Conservation (phyloP, 1,140 invertebrate species). For the Acromyrmex echinatior region DNA sequence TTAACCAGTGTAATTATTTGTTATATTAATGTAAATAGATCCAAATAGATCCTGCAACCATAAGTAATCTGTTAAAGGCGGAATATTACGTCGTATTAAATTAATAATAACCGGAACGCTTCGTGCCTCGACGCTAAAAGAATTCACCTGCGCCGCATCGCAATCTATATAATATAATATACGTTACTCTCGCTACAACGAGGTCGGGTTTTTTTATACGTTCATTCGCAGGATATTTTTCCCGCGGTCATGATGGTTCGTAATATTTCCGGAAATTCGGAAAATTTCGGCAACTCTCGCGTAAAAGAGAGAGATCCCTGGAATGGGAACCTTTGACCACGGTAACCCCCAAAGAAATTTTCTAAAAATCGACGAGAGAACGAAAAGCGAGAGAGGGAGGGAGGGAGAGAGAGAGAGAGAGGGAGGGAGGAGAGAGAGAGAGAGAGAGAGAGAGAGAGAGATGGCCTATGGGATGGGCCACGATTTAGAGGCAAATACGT, state of each 20-base stretch:
- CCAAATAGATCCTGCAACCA: conserved; percentile 55
- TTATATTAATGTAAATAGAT: conserved; percentile 30
- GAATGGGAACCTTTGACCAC: conserved; percentile 26
- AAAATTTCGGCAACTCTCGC: conserved; percentile 17
- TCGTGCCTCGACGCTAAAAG: background rate
- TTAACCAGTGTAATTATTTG: conserved; percentile 61
- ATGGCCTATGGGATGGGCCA: background rate
- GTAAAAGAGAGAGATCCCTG: background rate
- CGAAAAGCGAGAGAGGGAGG: background rate
- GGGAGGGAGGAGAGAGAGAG: background rate
- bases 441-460: background rate
- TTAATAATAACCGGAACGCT: conserved; percentile 19
- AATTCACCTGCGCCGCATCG: conserved; percentile 27
- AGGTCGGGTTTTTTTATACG: background rate
- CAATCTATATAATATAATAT: background rate
- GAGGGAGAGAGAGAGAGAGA: background rate
- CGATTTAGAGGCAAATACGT: conserved; percentile 64
- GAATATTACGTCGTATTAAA: conserved; percentile 33
- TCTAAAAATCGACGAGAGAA: conserved; percentile 41
- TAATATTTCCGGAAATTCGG: conserved; percentile 14
- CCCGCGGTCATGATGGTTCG: background rate
- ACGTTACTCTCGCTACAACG: conserved; percentile 25
- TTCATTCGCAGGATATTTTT: conserved; percentile 30
- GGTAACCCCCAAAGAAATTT: conserved; percentile 13
- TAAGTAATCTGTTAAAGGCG: conserved; percentile 27